phyloP scores from a whole-genome alignment of 2,797 vertebrate species.

The Manis crassicaudata region DNA sequence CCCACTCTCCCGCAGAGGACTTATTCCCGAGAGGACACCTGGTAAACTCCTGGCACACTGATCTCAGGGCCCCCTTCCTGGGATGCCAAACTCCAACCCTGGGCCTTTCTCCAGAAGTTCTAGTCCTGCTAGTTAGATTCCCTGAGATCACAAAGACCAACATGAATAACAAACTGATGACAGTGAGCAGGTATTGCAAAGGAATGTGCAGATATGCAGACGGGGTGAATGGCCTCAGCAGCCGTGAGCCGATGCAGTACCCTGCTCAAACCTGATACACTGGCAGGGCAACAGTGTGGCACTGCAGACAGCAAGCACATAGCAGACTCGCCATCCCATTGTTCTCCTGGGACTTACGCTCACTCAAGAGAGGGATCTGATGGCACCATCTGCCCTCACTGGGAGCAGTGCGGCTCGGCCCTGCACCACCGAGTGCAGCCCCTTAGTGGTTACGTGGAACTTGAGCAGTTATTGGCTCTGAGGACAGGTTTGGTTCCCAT shows the following conservation, averaged over 20 bases:
- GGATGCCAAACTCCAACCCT: too few species aligned
- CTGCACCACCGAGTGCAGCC: neutral
- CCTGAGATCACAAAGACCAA: neutral
- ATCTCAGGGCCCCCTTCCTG: neutral
- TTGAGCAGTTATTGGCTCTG: neutral
- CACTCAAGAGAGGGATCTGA: neutral
- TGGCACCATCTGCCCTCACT: fast-evolving
- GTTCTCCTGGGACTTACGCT: neutral
- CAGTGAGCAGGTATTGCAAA: neutral
- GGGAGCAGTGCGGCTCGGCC: neutral
- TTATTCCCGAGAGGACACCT: neutral
- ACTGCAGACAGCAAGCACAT: neutral
- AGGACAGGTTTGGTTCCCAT: neutral
- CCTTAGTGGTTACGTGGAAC: fast-evolving
- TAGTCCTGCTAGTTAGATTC: neutral
- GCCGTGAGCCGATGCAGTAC: neutral
- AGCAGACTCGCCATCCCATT: fast-evolving
- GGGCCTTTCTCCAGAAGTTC: neutral
- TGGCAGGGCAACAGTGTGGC: too few species aligned
- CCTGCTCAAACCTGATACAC: too few species aligned
- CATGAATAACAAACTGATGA: neutral
- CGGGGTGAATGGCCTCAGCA: neutral
- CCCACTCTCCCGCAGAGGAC: neutral
- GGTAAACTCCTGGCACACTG: fast-evolving
- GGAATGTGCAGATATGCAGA: neutral